These are phyloP conservation scores for Microcebus jonahi DNA, from an alignment of 2,113 vertebrate genomes.

Conservation along the genomic window DNA sequence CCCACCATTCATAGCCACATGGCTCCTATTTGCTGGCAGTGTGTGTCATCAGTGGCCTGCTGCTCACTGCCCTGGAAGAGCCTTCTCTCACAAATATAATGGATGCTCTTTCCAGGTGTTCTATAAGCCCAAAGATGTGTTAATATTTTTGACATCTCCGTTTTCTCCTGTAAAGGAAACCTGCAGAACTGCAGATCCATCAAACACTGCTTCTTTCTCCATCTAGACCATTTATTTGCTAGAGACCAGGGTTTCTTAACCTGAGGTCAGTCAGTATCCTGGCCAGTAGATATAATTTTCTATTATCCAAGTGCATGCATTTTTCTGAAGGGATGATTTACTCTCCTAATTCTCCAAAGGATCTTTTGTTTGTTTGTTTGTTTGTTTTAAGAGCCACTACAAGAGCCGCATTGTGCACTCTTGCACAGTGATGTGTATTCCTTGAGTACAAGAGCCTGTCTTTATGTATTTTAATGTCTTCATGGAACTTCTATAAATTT, in stretches of 20 bases:
- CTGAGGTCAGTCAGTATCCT: not conserved
- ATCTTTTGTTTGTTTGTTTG: not conserved
- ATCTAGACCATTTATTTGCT: not conserved
- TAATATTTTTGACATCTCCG: not conserved
- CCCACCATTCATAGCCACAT: not conserved
- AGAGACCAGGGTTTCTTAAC: not conserved
- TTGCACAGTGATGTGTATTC: not conserved
- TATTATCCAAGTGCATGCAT: not conserved
- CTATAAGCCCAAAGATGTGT: not conserved
- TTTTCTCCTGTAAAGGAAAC: not conserved
- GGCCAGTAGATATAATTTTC: not conserved
- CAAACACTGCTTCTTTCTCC: not conserved
- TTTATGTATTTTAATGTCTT: not conserved
- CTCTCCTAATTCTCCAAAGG: not conserved
- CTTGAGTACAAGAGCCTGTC: not conserved
- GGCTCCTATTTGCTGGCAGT: not conserved
- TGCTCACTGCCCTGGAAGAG: not conserved
- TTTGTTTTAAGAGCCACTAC: not conserved
- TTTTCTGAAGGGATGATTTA: not conserved
- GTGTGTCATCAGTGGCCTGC: not conserved
- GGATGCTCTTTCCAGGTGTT: not conserved
- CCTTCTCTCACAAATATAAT: not conserved
- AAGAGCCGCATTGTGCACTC: not conserved
- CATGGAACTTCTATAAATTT: not conserved
- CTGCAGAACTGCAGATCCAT: not conserved